Percentiles rank a stretch among this genome's conserved stretches.
Evolutionary conservation across 2,888 invertebrate species (phyloP).

Genomic region (Drosophila rellima): DNA sequence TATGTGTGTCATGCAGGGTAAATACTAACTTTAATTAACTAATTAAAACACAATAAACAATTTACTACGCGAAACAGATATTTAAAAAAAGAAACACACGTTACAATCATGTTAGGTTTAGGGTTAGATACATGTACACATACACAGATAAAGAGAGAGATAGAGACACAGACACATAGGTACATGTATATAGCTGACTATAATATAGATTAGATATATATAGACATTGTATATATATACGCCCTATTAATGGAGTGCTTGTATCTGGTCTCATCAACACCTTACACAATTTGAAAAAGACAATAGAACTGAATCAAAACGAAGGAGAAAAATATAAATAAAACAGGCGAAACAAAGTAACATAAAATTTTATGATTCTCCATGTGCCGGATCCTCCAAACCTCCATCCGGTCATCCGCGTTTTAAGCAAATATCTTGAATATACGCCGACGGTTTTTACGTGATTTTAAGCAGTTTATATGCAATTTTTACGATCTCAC

Average conservation of each 20-base stretch:
- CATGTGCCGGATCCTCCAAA: constrained; percentile 35
- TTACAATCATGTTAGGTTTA: constrained; percentile 55
- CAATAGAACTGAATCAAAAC: constrained; percentile 25
- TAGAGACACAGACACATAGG: constrained; percentile 16
- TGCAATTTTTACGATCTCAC: constrained; percentile 75
- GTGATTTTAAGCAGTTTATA: constrained; percentile 81
- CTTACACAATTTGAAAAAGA: constrained; percentile 28
- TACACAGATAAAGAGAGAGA: constrained; percentile 28
- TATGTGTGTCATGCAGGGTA: constrained; percentile 60
- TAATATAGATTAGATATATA: constrained; percentile 45
- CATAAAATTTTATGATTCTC: constrained; percentile 71
- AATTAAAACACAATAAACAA: constrained; percentile 51
- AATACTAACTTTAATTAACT: constrained; percentile 43
- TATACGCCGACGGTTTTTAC: constrained; percentile 71
- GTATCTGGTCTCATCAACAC: constrained; percentile 47
- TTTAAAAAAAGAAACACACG: constrained; percentile 43
- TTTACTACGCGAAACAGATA: constrained; percentile 62
- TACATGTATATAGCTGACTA: constrained; percentile 44
- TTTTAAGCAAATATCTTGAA: constrained; percentile 59
- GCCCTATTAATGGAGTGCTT: constrained; percentile 45
- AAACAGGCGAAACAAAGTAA: constrained; percentile 59
- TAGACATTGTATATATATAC: constrained; percentile 55
- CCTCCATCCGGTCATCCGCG: constrained; percentile 1
- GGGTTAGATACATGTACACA: constrained; percentile 49
- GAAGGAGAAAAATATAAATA: constrained; percentile 22